These are phyloP conservation scores for Gymnarchus niloticus DNA, from an alignment of 2,113 vertebrate genomes.

Conservation along the genomic window DNA sequence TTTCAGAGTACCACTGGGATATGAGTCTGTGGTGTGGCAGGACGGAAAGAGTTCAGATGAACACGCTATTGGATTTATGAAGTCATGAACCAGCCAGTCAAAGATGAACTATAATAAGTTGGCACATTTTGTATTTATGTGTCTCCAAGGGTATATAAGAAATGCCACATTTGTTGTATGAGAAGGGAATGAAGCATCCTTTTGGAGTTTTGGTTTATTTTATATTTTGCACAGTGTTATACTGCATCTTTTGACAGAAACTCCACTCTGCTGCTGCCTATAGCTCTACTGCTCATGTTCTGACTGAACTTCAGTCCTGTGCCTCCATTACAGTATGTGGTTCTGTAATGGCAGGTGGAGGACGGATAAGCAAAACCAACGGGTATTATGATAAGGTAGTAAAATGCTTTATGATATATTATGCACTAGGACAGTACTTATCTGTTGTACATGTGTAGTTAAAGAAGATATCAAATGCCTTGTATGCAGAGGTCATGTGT, in stretches of 20 bases:
- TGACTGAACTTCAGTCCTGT: no score
- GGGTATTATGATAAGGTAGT: no score
- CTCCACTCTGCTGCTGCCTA: neutral
- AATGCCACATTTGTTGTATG: neutral
- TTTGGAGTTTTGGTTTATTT: neutral
- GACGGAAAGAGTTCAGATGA: neutral
- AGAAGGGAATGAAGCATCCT: neutral
- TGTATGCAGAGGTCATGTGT: no score
- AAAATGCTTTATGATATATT: no score
- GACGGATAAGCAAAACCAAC: no score
- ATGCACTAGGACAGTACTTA: no score
- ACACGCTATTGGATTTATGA: neutral
- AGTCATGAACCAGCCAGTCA: slow-evolving; percentile 1
- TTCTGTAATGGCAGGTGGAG: no score
- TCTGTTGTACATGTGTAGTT: no score
- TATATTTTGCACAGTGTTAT: neutral
- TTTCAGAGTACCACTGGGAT: neutral
- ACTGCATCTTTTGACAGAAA: neutral
- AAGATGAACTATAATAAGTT: neutral
- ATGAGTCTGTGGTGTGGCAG: neutral
- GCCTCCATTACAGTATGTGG: no score
- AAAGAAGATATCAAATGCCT: no score
- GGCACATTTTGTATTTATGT: neutral
- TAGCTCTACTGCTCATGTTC: neutral
- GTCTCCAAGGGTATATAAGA: neutral